These are phyloP conservation scores for Hyles lineata DNA, from an alignment of 2,888 invertebrate species.

Conservation along the genomic window DNA sequence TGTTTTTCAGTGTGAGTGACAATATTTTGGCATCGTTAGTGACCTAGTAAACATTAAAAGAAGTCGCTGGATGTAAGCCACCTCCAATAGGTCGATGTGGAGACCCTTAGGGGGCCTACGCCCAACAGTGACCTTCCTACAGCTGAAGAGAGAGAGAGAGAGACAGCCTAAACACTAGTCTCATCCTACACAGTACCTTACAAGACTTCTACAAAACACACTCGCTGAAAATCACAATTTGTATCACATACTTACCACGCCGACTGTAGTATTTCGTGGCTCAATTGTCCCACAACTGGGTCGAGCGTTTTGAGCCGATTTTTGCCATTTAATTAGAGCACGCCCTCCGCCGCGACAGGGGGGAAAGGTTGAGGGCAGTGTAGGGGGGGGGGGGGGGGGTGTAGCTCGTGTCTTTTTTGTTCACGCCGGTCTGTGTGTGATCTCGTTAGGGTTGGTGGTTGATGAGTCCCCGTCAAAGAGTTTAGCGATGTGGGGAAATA, in stretches of 20 bases:
- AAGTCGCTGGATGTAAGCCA: no score
- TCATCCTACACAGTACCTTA: no score
- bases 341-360: slow-evolving; percentile 36
- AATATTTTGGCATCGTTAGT: no score
- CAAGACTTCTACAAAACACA: neutral
- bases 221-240: neutral
- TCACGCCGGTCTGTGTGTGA: slow-evolving; percentile 9
- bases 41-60: no score
- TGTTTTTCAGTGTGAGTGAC: no score
- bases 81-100: no score
- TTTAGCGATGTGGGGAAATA: neutral
- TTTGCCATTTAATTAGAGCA: slow-evolving; percentile 71
- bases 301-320: slow-evolving; percentile 59
- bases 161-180: no score
- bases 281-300: slow-evolving; percentile 57
- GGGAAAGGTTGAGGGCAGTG: no score
- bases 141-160: no score
- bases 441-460: slow-evolving; percentile 18
- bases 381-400: neutral
- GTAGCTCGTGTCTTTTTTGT: slow-evolving; percentile 41
- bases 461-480: neutral
- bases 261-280: slow-evolving; percentile 45
- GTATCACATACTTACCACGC: slow-evolving; percentile 19
- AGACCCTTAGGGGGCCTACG: no score
- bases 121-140: no score